Base-by-base conservation (phyloP, 2,797 vertebrate species). In the Distichodus sexfasciatus region DNA sequence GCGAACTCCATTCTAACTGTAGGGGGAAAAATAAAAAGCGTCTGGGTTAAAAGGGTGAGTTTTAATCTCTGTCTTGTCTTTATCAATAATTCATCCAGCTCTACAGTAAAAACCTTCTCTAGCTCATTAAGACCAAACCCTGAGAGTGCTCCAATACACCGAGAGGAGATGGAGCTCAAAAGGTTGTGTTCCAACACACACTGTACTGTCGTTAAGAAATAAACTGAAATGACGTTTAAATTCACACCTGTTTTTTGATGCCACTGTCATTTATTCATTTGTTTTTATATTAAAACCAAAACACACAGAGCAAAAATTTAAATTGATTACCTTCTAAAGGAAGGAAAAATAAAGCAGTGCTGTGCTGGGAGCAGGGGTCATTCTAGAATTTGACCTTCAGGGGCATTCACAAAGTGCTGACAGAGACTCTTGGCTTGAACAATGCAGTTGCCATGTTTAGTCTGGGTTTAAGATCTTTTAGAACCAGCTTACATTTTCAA, bases 1-100 rank as follows among this genome's bases (percentile, higher is more conserved):
- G 23, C 7, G 1, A 58, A 38, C 55, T 59, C 23, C 43, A 11
- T 26, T 36, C 53, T 6, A 54, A 41, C 38, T 58, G 57, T 46
- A 46, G 40, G 59, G 54, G 57, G 51, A 35, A 10, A 24, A 41
- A 66, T 51, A 62, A 59, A 44, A 51, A 70, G 63, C 54, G 59
- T 69, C 60, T 67, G 59, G 62, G 51, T 71, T 67, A 61, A 67
- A 69, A 76, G 68, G 69, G 70, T 66, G 75, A 69, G 72, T 80
- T 75, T 76, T 75, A 78, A 75, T 80, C 70, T 69, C 70, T 62
- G 21, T 54, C 67, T 73, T 77, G 60, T 80, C 66, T 51, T 71
- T 53, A 76, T 80, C 74, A 76, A 80, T 80, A 68, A 80, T 80
- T 74, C 70, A 79, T 40, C 61, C 55, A 5, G 43, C 70, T 76